These are phyloP conservation scores for Hesperia comma DNA, from an alignment of 2,888 invertebrate species.

Conservation along the genomic window DNA sequence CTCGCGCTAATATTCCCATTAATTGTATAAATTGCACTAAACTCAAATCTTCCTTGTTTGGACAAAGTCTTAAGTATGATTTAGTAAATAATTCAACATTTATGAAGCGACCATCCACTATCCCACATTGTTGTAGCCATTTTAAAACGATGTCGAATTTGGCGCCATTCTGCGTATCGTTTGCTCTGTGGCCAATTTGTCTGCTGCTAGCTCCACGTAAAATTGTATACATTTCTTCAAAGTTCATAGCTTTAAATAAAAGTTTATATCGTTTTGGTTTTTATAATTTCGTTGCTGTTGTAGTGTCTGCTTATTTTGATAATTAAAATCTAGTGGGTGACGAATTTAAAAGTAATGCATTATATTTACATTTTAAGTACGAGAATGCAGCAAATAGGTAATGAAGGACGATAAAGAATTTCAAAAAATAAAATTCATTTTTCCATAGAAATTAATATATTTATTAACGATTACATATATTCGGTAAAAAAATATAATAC, in stretches of 20 bases:
- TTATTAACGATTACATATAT: conserved; percentile 39
- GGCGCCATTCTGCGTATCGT: conserved; percentile 39
- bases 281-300: neutral
- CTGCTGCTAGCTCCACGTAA: conserved; percentile 48
- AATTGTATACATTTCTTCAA: conserved; percentile 53
- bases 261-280: neutral
- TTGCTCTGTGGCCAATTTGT: conserved; percentile 29
- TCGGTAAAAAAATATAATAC: conserved; percentile 47
- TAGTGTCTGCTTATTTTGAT: neutral
- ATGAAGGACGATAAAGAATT: too few species aligned
- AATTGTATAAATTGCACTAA: conserved; percentile 52
- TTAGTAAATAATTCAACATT: conserved; percentile 39
- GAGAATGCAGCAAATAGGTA: too few species aligned
- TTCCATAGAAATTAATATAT: conserved; percentile 39
- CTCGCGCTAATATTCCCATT: conserved; percentile 50
- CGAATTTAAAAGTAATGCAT: neutral
- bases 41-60: conserved; percentile 47
- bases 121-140: conserved; percentile 51
- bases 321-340: conserved; percentile 5
- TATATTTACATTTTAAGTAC: too few species aligned
- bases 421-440: conserved; percentile 23
- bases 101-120: conserved; percentile 49
- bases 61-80: conserved; percentile 48
- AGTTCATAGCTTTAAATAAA: conserved; percentile 42
- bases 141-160: conserved; percentile 46